A percentile compares a stretch with the other conserved stretches of the same genome.
Evolutionary conservation across 2,113 vertebrate genomes (phyloP).

Genomic region (Nanger granti): DNA sequence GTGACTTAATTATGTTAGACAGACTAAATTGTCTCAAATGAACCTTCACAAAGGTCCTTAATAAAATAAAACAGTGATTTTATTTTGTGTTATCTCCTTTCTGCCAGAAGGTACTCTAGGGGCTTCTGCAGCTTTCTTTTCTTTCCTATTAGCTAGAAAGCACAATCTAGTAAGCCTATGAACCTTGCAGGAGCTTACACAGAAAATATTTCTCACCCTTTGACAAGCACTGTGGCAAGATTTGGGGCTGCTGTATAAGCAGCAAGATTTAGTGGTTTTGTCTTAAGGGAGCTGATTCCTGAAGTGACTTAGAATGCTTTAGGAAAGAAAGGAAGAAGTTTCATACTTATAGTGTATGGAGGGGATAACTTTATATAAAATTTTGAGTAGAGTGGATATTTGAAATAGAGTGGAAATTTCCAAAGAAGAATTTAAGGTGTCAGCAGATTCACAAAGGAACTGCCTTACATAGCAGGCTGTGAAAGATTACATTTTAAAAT

Average conservation of each 20-base stretch:
- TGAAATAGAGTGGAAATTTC: slow-evolving; percentile 53
- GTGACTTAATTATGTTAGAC: slow-evolving; percentile 69
- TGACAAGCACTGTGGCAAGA: slow-evolving; percentile 53
- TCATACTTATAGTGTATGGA: slow-evolving; percentile 27
- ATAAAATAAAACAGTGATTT: slow-evolving; percentile 67
- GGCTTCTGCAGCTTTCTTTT: slow-evolving; percentile 49
- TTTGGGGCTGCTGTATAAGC: slow-evolving; percentile 50
- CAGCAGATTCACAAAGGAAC: slow-evolving; percentile 55
- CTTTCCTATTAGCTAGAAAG: slow-evolving; percentile 59
- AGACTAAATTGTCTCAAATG: slow-evolving; percentile 68
- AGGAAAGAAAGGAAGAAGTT: slow-evolving; percentile 45
- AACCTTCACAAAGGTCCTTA: slow-evolving; percentile 64
- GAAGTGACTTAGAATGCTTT: slow-evolving; percentile 50
- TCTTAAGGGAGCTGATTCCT: slow-evolving; percentile 60
- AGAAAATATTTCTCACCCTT: slow-evolving; percentile 52
- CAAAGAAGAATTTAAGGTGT: slow-evolving; percentile 51
- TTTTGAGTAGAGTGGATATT: slow-evolving; percentile 44
- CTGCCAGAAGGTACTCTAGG: slow-evolving; percentile 60
- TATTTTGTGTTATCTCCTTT: slow-evolving; percentile 59
- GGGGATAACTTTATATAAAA: slow-evolving; percentile 58
- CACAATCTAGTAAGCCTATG: slow-evolving; percentile 46
- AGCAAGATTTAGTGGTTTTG: slow-evolving; percentile 57
- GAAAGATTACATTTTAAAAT: slow-evolving; percentile 63
- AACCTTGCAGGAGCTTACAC: slow-evolving; percentile 55
- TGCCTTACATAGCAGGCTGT: slow-evolving; percentile 22